phyloP scores from a whole-genome alignment of 1,140 invertebrate genomes.

The Triops cancriformis region DNA sequence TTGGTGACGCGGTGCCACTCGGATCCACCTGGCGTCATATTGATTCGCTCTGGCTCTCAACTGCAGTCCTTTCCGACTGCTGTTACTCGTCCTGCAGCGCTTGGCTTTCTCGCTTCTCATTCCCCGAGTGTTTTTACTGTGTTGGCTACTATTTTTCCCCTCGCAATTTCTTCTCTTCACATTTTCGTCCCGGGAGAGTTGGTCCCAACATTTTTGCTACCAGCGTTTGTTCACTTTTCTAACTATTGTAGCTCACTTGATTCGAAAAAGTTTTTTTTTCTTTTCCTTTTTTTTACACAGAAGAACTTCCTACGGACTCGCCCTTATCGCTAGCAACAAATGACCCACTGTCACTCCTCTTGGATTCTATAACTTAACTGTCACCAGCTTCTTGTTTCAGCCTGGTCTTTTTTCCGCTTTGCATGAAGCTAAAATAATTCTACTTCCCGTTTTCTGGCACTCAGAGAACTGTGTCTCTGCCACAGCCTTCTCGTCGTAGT shows the following conservation, averaged over 20 bases:
- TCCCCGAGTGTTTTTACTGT: background rate
- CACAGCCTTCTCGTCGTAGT: no score
- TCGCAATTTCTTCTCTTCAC: background rate
- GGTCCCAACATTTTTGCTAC: background rate
- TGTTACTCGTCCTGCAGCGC: background rate
- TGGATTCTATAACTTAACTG: background rate
- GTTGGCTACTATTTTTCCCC: background rate
- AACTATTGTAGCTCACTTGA: background rate
- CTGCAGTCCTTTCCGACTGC: background rate
- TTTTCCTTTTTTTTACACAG: background rate
- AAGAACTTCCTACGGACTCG: background rate
- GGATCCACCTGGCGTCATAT: slow-evolving; percentile 9
- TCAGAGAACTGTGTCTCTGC: no score
- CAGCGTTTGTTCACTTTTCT: background rate
- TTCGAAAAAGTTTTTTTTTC: background rate
- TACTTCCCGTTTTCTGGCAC: no score
- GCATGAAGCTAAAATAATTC: background rate
- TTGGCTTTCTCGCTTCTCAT: background rate
- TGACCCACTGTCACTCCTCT: background rate
- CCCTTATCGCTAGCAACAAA: background rate
- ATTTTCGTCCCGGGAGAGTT: background rate
- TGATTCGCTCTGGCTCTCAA: background rate
- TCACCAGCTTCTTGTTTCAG: background rate
- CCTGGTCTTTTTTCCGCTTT: background rate
- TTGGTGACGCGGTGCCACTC: background rate